Base-by-base conservation (phyloP, 2,797 vertebrate genomes). In the Champsocephalus gunnari region DNA sequence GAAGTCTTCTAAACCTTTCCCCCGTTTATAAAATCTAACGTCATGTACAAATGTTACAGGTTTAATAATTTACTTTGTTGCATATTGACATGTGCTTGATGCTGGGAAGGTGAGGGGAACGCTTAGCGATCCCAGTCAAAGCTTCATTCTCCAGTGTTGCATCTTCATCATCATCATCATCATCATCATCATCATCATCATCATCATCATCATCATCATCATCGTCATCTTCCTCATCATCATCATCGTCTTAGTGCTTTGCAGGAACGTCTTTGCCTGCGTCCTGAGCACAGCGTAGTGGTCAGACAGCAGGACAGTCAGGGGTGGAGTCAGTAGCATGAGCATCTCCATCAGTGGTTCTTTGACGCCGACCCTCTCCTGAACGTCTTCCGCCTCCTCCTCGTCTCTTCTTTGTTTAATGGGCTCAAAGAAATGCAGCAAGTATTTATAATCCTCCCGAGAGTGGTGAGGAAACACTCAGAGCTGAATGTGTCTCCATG, bases 61-160 rank as follows among this genome's bases (percentile, higher is more conserved):
- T 56, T 60, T 53, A 85, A 88, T 90, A 82, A 87, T 86, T 80
- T 82, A 78, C 64, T 70, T 79, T 0, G 47, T 80, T 87, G 83
- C 81, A 87, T 88, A 88, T 48, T 21, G 47, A 76, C 66, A 57
- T 45, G 58, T 71, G 64, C 43, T 68, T 49, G 38, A 61, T 58
- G 50, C 58, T 73, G 4, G 47, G 11, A 48, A 19, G 43, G 21
- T 54, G 73, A 80, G 70, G 2, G 1, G 48, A 56, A 71, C 71
- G 2, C 66, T 77, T 67, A 34, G 43, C 60, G 41, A 70, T 24
- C n/a, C 16, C 69, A 62, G 72, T 67, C 71, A 62, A 60, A 60
- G 53, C 45, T 58, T 75, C 51, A 55, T 59, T n/a, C 41, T 76
- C 79, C 84, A 87, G 84, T 85, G 82, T 87, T 67, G 41, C 60